Evolutionary conservation across 2,113 vertebrate genomes (phyloP), one percentile per base, ranked within the genome.

Genomic region (Arenaria interpres): DNA sequence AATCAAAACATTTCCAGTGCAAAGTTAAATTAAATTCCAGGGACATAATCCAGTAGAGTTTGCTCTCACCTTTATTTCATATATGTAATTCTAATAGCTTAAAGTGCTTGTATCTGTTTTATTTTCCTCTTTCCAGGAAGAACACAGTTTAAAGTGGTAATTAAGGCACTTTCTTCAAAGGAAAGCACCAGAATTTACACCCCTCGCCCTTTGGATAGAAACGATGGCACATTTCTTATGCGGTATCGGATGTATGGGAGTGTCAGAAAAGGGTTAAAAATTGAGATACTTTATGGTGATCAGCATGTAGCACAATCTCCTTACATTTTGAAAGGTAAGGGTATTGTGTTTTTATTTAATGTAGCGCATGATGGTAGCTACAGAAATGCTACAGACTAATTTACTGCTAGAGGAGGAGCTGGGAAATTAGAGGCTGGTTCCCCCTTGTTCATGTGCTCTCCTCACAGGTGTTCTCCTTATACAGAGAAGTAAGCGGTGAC

Each of bases 221-320:
- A 98, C 2, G 99, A 99, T 69, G 99, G 99, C 14, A 99, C 99
- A 25, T 99, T 99, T 97, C 98, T 99, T 64, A 97, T 99, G 85
- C 95, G 99, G 71, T 99, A 99, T 67, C 98, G 99, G 21, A 98
- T 99, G 92, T 99, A 99, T 59, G 98, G 98, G 32, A 98, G 98
- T 30, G 97, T 96, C n/a, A 80, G 24, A 9, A 83, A 92, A 78
- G 99, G 99, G 30, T 97, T 99, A 76, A 98, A 97, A 94, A 97
- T 99, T 48, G 98, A 99, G 28, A 92, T 99, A 63, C 89, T 99
- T 60, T 98, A 99, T 92, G 95, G 87, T 45, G 97, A 98, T 64
- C 97, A 97, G 69, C 98, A 98, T 21, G 99, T 99, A 27, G 98
- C 98, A 77, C 97, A 97, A 56, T 99, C 99, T 43, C 99, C 99